Conservation (phyloP, 1,140 invertebrate species). For the Drosophila kikkawai region DNA sequence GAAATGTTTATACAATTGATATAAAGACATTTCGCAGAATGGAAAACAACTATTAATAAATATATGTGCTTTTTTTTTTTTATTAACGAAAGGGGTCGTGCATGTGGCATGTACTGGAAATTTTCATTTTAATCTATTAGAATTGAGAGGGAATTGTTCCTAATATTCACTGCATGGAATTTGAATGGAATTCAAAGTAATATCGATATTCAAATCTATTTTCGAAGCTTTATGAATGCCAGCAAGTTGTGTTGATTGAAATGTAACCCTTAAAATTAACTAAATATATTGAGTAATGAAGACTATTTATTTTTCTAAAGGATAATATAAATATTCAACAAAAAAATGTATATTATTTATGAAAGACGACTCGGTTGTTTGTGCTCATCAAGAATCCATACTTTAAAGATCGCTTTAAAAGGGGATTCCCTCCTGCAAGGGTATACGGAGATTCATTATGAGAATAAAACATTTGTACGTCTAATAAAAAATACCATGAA, state of each 20-base stretch:
- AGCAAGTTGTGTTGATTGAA: neutral
- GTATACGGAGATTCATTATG: neutral
- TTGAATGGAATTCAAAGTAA: neutral
- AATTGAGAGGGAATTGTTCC: neutral
- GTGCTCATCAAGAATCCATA: neutral
- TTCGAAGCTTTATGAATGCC: neutral
- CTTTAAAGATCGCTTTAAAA: neutral
- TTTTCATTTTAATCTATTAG: neutral
- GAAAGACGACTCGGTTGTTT: neutral
- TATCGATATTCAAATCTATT: neutral
- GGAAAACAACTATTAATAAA: neutral
- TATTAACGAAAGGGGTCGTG: neutral
- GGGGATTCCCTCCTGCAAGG: neutral
- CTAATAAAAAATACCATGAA: neutral
- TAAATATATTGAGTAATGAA: no score
- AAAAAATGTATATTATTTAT: no score
- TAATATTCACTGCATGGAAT: neutral
- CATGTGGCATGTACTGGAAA: neutral
- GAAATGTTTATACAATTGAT: constrained; percentile 8
- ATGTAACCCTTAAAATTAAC: no score
- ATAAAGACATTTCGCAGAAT: constrained; percentile 12
- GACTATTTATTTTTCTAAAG: no score
- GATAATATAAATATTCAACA: no score
- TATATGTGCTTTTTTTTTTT: neutral
- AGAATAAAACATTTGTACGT: neutral